Conservation (phyloP, 2,113 vertebrate species). For the Brachyhypopomus gauderio region DNA sequence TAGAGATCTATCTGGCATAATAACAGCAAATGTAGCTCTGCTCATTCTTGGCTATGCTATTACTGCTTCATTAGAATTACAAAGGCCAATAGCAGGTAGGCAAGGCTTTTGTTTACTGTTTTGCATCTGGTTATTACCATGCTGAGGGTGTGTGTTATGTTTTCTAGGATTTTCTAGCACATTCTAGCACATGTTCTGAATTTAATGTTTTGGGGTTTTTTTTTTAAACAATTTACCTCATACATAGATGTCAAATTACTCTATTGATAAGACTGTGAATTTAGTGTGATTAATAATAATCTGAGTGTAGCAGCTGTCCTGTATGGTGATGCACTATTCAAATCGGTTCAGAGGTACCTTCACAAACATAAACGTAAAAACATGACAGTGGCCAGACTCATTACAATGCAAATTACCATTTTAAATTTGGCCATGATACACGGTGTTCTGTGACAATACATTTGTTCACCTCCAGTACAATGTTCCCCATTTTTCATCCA, state of each 20-base stretch:
- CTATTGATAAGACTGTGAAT: not conserved
- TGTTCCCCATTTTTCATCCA: not conserved
- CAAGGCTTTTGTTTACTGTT: conserved; percentile 1
- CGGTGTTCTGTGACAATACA: conserved; percentile 1
- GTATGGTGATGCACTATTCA: not conserved
- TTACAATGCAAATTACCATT: conserved; percentile 32
- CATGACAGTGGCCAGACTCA: conserved; percentile 3
- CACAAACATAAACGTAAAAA: not conserved
- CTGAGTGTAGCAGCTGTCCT: conserved; percentile 2
- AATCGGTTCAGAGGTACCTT: not conserved
- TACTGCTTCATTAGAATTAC: conserved; percentile 62
- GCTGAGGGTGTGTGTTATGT: not conserved
- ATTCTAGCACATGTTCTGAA: too few species aligned
- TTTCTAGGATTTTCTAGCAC: too few species aligned
- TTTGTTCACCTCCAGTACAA: conserved; percentile 15
- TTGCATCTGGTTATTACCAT: conserved; percentile 1
- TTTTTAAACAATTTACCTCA: too few species aligned
- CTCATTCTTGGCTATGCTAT: conserved; percentile 50
- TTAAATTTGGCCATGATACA: conserved; percentile 9
- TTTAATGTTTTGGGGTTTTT: too few species aligned
- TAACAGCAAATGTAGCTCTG: conserved; percentile 63
- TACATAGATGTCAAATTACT: too few species aligned
- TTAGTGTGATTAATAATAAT: not conserved
- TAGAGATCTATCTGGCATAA: conserved; percentile 66
- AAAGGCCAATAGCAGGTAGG: not conserved